Conservation (phyloP, 2,888 invertebrate genomes). For the Apodemia hepburni region DNA sequence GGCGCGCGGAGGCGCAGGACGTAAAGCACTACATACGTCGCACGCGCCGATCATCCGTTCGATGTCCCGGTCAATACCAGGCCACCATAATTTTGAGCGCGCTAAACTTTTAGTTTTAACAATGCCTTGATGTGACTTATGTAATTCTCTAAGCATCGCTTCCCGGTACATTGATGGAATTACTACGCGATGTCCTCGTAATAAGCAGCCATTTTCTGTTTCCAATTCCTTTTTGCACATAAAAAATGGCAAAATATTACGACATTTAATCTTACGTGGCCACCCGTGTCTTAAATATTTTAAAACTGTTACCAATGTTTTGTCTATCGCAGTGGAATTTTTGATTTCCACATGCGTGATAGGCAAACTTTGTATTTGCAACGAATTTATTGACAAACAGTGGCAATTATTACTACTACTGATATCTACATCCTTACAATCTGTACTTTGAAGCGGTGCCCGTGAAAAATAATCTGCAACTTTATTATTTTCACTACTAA, state of each 20-base stretch:
- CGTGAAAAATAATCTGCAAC: conserved; percentile 15
- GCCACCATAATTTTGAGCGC: background rate
- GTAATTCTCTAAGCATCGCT: conserved; percentile 30
- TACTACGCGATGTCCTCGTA: conserved; percentile 31
- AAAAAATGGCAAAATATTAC: conserved; percentile 25
- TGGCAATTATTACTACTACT: conserved; percentile 24
- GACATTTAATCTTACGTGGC: conserved; percentile 25
- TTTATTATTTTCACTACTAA: conserved; percentile 33
- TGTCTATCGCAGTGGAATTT: conserved; percentile 20
- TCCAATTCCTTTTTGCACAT: conserved; percentile 20
- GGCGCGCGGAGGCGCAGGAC: conserved; percentile 24
- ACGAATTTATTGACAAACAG: conserved; percentile 13
- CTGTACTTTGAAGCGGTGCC: too few relatives aligned
- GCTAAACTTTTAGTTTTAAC: conserved; percentile 32
- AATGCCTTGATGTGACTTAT: conserved; percentile 24
- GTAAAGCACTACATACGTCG: conserved; percentile 26
- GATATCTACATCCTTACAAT: conserved; percentile 24
- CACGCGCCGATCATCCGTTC: conserved; percentile 27
- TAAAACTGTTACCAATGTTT: conserved; percentile 20
- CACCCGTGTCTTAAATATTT: conserved; percentile 26
- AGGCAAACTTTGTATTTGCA: too few relatives aligned
- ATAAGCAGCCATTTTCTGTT: conserved; percentile 25
- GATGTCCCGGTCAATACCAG: conserved; percentile 24
- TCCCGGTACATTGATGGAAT: conserved; percentile 23
- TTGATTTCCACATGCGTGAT: too few relatives aligned